Conservation (phyloP, 1,140 invertebrate species). For the Solenopsis fugax region DNA sequence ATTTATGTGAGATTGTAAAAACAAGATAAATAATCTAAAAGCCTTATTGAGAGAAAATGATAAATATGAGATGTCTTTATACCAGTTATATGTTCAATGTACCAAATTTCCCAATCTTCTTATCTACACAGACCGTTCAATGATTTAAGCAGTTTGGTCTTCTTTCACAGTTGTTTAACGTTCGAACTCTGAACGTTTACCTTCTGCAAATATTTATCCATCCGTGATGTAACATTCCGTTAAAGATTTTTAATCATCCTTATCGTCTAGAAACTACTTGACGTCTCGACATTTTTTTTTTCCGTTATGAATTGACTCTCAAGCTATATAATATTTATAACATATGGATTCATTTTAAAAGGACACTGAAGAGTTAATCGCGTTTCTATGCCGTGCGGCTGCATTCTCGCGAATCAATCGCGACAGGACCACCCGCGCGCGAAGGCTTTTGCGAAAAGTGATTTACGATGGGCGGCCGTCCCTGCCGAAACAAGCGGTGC, state of each 20-base stretch:
- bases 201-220: conserved; percentile 16
- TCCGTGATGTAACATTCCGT: neutral
- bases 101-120: conserved; percentile 9
- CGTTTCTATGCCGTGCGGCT: neutral
- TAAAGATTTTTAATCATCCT: neutral
- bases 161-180: conserved; percentile 9
- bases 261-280: neutral
- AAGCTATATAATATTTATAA: neutral
- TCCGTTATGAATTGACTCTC: neutral
- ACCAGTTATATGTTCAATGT: neutral
- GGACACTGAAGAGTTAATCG: conserved; percentile 2
- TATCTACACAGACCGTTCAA: neutral
- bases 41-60: neutral
- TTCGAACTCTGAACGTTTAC: too few species aligned
- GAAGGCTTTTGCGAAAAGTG: conserved; percentile 44
- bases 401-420: conserved; percentile 14
- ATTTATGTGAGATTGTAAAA: neutral
- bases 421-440: conserved; percentile 22
- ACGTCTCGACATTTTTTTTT: neutral
- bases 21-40: neutral
- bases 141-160: neutral
- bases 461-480: conserved; percentile 23
- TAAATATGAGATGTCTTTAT: neutral
- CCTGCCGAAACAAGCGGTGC: conserved; percentile 16
- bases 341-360: conserved; percentile 10